Evolutionary conservation across 2,888 invertebrate genomes (phyloP), one percentile per base, ranked within the genome.

Genomic region (Parelbella ahira): DNA sequence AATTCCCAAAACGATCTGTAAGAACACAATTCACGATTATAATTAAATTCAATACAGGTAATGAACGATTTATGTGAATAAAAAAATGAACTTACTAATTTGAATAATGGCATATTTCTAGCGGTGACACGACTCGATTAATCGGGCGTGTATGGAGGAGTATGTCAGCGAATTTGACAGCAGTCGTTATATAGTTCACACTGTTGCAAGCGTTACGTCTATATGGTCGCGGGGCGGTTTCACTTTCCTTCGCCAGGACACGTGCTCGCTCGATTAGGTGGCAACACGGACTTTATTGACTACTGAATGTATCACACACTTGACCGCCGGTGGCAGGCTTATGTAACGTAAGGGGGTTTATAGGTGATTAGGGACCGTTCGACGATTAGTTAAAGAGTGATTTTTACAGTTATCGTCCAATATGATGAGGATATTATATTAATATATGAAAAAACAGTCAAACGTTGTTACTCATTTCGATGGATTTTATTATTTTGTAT

Each of bases 231-330:
- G 51, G 15, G 47, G 57, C 56, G 67, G 63, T 87, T 87, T 87
- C 87, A 86, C 87, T 87, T 87, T 87, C 79, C 83, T 75, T 77
- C 65, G 79, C 49, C 72, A 81, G 83, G 81, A 80, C 75, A 63
- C 63, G 64, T 53, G 80, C 73, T 76, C 77, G 67, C 68, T 68
- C 69, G 76, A 79, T 82, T 70, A 76, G 71, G 68, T 71, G 69
- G 58, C 67, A 56, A 68, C 59, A 68, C 67, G 69, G 63, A 62
- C 75, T 65, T 74, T 69, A 76, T 71, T 57, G 71, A 54, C 64
- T 68, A 67, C 72, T 69, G 71, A 76, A 80, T 76, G 60, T 62
- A 69, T 69, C 65, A 54, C 59, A 60, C 58, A 57, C 53, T 54
- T 68, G 59, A 58, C 79, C 73, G 65, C 76, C 62, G 50, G 58